These are phyloP conservation scores for Varroa destructor DNA, from an alignment of 1,140 invertebrate species.

Conservation along the genomic window DNA sequence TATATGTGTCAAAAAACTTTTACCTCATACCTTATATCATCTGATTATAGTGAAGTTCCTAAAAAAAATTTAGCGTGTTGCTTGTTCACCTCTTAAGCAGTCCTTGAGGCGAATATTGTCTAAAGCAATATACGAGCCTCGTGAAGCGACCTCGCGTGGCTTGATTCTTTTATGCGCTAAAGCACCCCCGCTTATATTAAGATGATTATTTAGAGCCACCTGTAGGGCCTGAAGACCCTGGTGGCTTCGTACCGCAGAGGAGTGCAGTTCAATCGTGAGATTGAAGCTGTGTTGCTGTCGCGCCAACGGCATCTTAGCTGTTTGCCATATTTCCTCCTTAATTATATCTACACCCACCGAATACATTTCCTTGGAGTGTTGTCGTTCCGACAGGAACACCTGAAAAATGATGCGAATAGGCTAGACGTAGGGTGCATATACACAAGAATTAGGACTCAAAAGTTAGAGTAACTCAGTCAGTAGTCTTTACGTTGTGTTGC, in stretches of 20 bases:
- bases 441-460: no score
- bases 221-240: no score
- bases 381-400: conserved; percentile 24
- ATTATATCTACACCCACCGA: conserved; percentile 1
- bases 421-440: not conserved
- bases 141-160: not conserved
- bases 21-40: no score
- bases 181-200: no score
- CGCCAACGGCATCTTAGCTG: not conserved
- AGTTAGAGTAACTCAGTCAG: no score
- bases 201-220: no score
- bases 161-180: not conserved
- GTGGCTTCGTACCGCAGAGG: not conserved
- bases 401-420: not conserved
- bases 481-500: no score
- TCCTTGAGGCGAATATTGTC: conserved; percentile 18
- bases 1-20: no score
- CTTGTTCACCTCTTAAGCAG: conserved; percentile 10
- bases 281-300: not conserved
- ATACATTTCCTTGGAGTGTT: conserved; percentile 23
- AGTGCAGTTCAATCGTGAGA: conserved; percentile 4
- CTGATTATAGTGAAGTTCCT: no score
- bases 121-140: not conserved
- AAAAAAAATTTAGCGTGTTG: no score
- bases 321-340: conserved; percentile 2